phyloP scores from a whole-genome alignment of 2,888 invertebrate species.

The Mystacides longicornis region DNA sequence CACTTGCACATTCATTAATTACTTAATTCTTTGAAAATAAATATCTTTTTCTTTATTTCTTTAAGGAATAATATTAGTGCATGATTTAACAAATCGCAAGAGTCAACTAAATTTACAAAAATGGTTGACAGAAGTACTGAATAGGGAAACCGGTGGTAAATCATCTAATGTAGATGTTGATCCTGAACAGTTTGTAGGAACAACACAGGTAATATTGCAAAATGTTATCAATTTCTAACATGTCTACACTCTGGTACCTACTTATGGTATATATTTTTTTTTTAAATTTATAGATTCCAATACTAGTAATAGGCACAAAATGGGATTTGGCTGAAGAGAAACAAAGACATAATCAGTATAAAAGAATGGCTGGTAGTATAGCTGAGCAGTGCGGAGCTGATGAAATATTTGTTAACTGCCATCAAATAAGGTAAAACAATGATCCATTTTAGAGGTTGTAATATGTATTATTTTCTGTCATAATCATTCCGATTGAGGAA shows the following conservation, averaged over 20 bases:
- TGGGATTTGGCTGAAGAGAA: constrained; percentile 75
- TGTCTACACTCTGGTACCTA: too few species aligned
- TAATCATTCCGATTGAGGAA: background rate
- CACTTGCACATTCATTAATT: too few species aligned
- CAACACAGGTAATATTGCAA: constrained; percentile 56
- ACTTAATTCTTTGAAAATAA: too few species aligned
- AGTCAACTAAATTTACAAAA: constrained; percentile 88
- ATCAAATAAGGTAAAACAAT: constrained; percentile 49
- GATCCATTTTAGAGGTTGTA: too few species aligned
- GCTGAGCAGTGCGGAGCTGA: constrained; percentile 91
- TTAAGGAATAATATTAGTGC: constrained; percentile 84
- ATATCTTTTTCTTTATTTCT: constrained; percentile 21
- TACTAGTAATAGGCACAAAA: constrained; percentile 92
- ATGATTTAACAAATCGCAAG: constrained; percentile 93
- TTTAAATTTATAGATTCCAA: constrained; percentile 62
- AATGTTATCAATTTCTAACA: too few species aligned
- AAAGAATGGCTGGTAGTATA: constrained; percentile 54
- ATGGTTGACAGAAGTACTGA: constrained; percentile 88
- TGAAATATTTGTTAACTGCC: constrained; percentile 79
- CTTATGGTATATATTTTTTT: background rate
- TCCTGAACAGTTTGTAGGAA: constrained; percentile 78
- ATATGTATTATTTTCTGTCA: background rate
- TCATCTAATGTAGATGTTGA: constrained; percentile 64
- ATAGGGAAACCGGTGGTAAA: constrained; percentile 54
- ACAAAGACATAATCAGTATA: constrained; percentile 55